These are phyloP conservation scores for Myiopsitta monachus DNA, from an alignment of 2,113 vertebrate species.

Conservation along the genomic window DNA sequence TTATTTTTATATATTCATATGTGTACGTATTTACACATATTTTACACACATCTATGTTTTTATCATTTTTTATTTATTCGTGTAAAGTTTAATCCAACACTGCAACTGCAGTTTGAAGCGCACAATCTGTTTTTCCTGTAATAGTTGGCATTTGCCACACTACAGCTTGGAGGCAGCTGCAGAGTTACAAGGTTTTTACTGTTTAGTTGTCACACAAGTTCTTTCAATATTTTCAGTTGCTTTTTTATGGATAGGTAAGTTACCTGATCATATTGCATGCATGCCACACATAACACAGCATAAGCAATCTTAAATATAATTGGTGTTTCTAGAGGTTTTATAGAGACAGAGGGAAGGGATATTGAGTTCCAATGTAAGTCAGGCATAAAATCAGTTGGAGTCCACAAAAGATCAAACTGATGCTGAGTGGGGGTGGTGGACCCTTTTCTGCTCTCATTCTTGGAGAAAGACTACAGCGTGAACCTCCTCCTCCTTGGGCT, in stretches of 20 bases:
- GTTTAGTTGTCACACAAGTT: neutral
- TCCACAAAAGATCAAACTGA: neutral
- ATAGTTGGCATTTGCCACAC: neutral
- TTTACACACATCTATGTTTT: neutral
- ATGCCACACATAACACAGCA: neutral
- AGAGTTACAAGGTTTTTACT: neutral
- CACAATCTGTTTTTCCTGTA: neutral
- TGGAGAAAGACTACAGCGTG: neutral
- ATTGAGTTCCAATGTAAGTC: neutral
- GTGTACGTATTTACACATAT: neutral
- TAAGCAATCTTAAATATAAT: neutral
- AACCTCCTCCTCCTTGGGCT: neutral
- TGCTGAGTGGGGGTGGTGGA: neutral
- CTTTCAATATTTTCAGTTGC: neutral
- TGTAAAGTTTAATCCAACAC: rapidly evolving
- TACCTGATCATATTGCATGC: rapidly evolving
- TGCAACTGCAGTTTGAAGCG: neutral
- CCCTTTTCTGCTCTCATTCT: neutral
- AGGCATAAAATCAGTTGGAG: neutral
- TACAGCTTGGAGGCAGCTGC: neutral
- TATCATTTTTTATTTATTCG: neutral
- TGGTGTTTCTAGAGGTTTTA: neutral
- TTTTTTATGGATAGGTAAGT: neutral
- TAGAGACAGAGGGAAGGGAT: neutral
- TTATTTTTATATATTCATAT: neutral